Percentiles rank a stretch among this genome's conserved stretches.
Evolutionary conservation across 2,113 vertebrate species (phyloP).

Genomic region (Phasianus colchicus): DNA sequence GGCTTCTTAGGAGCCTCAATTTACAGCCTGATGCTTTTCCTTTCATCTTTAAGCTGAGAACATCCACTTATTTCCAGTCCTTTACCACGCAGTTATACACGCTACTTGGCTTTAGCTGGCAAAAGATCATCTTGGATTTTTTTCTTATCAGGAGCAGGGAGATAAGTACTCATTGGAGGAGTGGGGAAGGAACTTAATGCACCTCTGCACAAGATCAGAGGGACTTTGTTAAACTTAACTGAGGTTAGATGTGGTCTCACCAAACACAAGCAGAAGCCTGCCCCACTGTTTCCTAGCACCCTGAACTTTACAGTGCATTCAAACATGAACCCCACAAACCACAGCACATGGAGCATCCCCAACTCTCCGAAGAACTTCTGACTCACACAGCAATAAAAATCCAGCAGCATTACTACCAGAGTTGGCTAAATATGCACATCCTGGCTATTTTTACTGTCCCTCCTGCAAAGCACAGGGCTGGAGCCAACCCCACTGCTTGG

Average conservation of each 20-base stretch:
- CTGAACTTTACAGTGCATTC: not conserved
- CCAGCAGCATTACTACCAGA: not conserved
- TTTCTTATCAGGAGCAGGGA: not conserved
- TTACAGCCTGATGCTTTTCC: not conserved
- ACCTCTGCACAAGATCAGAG: not conserved
- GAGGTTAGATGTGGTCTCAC: not conserved
- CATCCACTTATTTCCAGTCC: not conserved
- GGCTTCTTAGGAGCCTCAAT: not conserved
- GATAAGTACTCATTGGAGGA: not conserved
- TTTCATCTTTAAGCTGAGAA: conserved; percentile 12
- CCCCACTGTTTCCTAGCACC: not conserved
- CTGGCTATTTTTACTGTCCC: fast-evolving
- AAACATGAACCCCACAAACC: not conserved
- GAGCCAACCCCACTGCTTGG: not conserved
- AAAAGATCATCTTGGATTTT: not conserved
- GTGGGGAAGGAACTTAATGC: not conserved
- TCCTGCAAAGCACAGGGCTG: not conserved
- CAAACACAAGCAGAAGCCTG: not conserved
- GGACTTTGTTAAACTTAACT: not conserved
- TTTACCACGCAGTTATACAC: not conserved
- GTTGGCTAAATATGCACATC: not conserved
- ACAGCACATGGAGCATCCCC: not conserved
- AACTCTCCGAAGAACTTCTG: not conserved
- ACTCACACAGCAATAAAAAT: not conserved
- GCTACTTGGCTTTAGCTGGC: not conserved